Evolutionary conservation across 2,797 vertebrate genomes (phyloP), one percentile per base, ranked within the genome.

Genomic region (Myotis pilosus): DNA sequence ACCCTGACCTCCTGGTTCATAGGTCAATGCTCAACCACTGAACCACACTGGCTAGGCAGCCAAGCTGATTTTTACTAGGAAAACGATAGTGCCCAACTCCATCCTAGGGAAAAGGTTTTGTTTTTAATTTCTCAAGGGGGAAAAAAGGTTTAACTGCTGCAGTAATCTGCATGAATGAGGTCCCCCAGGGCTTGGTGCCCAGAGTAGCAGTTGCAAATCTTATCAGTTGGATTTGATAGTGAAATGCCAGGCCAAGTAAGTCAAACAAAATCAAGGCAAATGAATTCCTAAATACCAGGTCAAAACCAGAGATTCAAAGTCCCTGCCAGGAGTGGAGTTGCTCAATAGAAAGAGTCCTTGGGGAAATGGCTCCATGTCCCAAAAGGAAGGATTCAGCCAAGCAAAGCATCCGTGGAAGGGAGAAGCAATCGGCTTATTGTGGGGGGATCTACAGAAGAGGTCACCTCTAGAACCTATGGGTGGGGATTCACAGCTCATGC

Each of bases 241-340:
- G 66, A 97, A 97, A 95, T 91, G 76, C 85, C 95, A 95, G 78
- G 85, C 92, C 84, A 92, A 87, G 38, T 44, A 62, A 44, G 84
- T 96, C 91, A 95, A 96, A 95, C 49, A 95, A 66, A 97, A 62
- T 55, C 10, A 17, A 75, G 60, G 95, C 74, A 75, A 79, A 93
- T 72, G 85, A 94, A 89, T 94, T 96, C 92, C 95, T 95, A 96
- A 97, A 95, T 87, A 87, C 80, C 66, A 95, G 86, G 95, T 96
- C 83, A 95, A 90, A 97, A 95, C 87, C 87, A 83, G 83, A 82
- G 74, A n/a, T 51, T 78, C 69, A 25, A 57, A 60, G 25, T n/a
- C 53, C 87, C 49, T 89, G 74, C 79, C 75, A 71, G 87, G 71
- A 86, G 60, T 30, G 3, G 22, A 66, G 16, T 36, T 90, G 51